These are phyloP conservation scores for Drosophila subobscura DNA, from an alignment of 1,140 invertebrate genomes.

Conservation along the genomic window DNA sequence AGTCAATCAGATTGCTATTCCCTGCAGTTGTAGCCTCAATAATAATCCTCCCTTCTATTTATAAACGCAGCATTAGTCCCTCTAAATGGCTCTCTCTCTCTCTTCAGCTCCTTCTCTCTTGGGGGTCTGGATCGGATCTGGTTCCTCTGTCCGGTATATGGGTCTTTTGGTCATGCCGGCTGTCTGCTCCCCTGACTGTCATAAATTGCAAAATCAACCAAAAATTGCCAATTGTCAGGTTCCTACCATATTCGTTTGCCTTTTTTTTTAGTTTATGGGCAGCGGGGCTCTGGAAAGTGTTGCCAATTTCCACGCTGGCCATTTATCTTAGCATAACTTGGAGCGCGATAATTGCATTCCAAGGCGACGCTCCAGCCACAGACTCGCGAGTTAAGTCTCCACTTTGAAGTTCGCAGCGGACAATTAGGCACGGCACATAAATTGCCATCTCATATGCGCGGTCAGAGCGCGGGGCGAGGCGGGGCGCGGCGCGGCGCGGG, in stretches of 20 bases:
- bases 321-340: slow-evolving; percentile 81
- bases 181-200: slow-evolving; percentile 2
- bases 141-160: slow-evolving; percentile 9
- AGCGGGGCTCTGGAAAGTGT: slow-evolving; percentile 55
- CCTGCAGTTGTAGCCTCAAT: neutral
- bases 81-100: neutral
- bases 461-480: slow-evolving; percentile 4
- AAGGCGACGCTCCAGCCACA: slow-evolving; percentile 25
- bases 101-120: neutral
- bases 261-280: slow-evolving; percentile 49
- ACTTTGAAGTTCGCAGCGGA: slow-evolving; percentile 68
- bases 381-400: slow-evolving; percentile 27
- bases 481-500: slow-evolving; percentile 29
- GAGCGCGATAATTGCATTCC: slow-evolving; percentile 78
- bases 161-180: slow-evolving; percentile 66
- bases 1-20: too few relatives aligned
- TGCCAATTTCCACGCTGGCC: slow-evolving; percentile 63
- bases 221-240: slow-evolving; percentile 65
- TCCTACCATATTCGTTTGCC: slow-evolving; percentile 22
- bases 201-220: slow-evolving; percentile 72
- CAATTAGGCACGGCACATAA: slow-evolving; percentile 82
- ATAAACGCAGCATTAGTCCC: too few relatives aligned
- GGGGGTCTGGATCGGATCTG: too few relatives aligned
- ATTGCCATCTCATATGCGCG: slow-evolving; percentile 68
- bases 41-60: neutral